phyloP scores from a whole-genome alignment of 1,140 invertebrate genomes.

The Apis mellifera region Amel_HAv3.1 CM009936.2:5053501-5054000 shows the following conservation, averaged over 20 bases:
- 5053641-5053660: background rate
- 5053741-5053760: background rate
- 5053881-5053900: background rate
- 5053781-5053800: background rate
- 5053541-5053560: too few relatives aligned
- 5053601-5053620: background rate
- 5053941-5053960: background rate
- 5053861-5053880: background rate
- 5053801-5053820: background rate
- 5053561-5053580: too few relatives aligned
- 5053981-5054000: background rate
- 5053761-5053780: background rate
- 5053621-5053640: background rate
- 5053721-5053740: background rate
- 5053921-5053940: background rate
- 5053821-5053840: background rate
- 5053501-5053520: too few relatives aligned
- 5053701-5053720: background rate
- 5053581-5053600: too few relatives aligned
- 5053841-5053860: background rate
- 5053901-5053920: too few relatives aligned
- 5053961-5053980: background rate
- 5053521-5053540: too few relatives aligned
- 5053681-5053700: background rate
- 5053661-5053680: slow-evolving; percentile 9